Conservation (phyloP, 2,797 vertebrate species). For the Poeciliopsis presidionis region DNA sequence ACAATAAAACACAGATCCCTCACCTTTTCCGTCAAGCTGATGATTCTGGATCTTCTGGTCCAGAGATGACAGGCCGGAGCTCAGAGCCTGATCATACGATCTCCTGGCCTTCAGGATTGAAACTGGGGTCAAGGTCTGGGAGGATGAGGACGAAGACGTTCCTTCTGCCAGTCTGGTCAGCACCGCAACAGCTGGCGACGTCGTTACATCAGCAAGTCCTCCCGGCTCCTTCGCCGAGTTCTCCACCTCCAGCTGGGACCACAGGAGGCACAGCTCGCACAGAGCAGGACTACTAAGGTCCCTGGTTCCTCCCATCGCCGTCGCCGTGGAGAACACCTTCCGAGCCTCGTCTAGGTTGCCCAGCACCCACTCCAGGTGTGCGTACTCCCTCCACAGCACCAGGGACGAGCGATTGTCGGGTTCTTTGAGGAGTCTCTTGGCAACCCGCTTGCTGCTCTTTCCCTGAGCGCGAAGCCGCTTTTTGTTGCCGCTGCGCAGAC, state of each 20-base stretch:
- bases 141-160: slow-evolving; percentile 68
- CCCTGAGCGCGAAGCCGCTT: slow-evolving; percentile 89
- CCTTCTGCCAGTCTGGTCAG: slow-evolving; percentile 85
- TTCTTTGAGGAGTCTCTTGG: slow-evolving; percentile 94
- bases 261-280: slow-evolving; percentile 88
- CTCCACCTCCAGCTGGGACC: slow-evolving; percentile 89
- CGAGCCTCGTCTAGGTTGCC: slow-evolving; percentile 90
- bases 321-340: slow-evolving; percentile 90
- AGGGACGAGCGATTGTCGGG: slow-evolving; percentile 86
- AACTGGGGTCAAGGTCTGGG: slow-evolving; percentile 75
- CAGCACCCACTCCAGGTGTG: slow-evolving; percentile 92
- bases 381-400: slow-evolving; percentile 90
- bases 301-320: slow-evolving; percentile 71
- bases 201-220: slow-evolving; percentile 36
- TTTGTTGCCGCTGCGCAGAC: slow-evolving; percentile 82
- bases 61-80: slow-evolving; percentile 62
- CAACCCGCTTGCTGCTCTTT: slow-evolving; percentile 89
- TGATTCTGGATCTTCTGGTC: slow-evolving; percentile 21
- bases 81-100: slow-evolving; percentile 83
- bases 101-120: slow-evolving; percentile 90
- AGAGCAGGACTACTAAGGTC: slow-evolving; percentile 79
- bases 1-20: not conserved
- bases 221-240: slow-evolving; percentile 42
- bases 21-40: slow-evolving; percentile 53
- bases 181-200: slow-evolving; percentile 80